Conservation (phyloP, 2,113 vertebrate species). For the Podiceps cristatus region DNA sequence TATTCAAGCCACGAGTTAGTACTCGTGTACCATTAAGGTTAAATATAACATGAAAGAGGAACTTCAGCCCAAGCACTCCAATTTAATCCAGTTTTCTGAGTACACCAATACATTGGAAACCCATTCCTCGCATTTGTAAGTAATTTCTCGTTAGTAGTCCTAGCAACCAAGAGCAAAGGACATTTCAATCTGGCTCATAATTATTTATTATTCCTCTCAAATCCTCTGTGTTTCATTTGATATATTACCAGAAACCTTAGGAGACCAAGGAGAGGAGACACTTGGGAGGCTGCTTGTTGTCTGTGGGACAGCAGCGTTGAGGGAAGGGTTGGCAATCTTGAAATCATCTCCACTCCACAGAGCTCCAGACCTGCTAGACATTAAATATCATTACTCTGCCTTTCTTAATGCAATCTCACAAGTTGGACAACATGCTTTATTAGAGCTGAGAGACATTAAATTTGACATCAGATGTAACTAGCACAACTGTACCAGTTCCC, state of each 20-base stretch:
- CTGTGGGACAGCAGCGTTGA: background rate
- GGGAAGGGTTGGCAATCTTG: background rate
- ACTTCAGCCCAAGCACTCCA: background rate
- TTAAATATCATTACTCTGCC: background rate
- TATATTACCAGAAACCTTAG: background rate
- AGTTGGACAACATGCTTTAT: background rate
- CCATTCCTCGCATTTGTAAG: background rate
- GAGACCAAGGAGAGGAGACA: background rate
- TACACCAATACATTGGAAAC: accelerated
- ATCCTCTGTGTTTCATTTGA: background rate
- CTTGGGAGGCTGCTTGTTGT: background rate
- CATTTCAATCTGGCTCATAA: background rate
- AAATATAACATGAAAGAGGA: background rate
- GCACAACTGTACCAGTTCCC: slow-evolving; percentile 2
- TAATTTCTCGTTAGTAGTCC: background rate
- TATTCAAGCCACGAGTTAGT: background rate
- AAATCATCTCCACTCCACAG: background rate
- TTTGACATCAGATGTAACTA: slow-evolving; percentile 23
- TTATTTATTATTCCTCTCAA: background rate
- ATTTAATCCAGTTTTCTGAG: background rate
- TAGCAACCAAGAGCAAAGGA: background rate
- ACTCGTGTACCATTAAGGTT: background rate
- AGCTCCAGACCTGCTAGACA: background rate
- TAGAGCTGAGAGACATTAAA: slow-evolving; percentile 7
- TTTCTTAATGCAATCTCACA: background rate